Conservation (phyloP, 2,888 invertebrate genomes). For the Axea sp. region DNA sequence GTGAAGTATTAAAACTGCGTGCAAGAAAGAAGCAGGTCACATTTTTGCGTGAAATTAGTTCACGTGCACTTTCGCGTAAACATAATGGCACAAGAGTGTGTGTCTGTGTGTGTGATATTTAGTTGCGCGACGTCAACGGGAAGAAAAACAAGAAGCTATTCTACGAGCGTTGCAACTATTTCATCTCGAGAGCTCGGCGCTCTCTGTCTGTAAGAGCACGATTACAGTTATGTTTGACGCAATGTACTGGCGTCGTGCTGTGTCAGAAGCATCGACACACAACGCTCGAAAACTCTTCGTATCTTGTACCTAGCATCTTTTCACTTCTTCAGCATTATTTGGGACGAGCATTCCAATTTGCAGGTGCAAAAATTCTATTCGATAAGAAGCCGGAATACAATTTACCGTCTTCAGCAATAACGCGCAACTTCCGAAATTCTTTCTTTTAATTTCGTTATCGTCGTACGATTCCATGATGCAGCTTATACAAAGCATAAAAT, state of each 20-base stretch:
- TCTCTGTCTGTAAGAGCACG: constrained; percentile 44
- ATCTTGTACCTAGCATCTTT: constrained; percentile 42
- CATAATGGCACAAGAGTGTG: constrained; percentile 7
- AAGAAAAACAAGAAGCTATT: constrained; percentile 51
- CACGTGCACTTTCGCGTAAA: constrained; percentile 6
- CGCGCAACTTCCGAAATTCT: no score
- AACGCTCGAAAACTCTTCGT: constrained; percentile 38
- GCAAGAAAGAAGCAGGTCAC: constrained; percentile 23
- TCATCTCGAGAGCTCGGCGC: constrained; percentile 37
- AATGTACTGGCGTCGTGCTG: constrained; percentile 48
- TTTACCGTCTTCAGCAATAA: no score
- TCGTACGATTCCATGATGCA: no score
- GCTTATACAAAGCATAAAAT: no score
- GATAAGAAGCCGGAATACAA: constrained; percentile 29
- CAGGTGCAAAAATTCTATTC: constrained; percentile 31
- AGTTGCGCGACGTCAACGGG: constrained; percentile 32
- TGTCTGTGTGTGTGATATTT: constrained; percentile 16
- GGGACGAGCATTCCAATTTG: constrained; percentile 46
- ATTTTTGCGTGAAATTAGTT: constrained; percentile 22
- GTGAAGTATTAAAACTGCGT: background rate
- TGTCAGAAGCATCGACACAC: constrained; percentile 51
- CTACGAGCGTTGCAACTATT: constrained; percentile 43
- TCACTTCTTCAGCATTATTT: constrained; percentile 31
- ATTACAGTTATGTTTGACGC: constrained; percentile 61
- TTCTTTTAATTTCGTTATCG: no score